Base-by-base conservation (phyloP, 2,113 vertebrate species). In the Oenanthe melanoleuca region DNA sequence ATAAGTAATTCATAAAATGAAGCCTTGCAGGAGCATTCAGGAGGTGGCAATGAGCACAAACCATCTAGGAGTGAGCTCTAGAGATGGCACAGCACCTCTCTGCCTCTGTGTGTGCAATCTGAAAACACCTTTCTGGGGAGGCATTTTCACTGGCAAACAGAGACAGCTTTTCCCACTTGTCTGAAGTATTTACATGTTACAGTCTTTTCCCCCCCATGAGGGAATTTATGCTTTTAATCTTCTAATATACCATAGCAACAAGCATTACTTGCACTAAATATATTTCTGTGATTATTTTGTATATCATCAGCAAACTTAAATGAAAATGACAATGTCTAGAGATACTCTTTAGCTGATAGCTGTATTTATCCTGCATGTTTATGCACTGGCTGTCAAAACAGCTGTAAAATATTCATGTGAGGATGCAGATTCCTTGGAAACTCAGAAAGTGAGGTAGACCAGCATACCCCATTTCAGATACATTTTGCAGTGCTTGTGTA, bases 251-350 rank as follows among this genome's bases (percentile, higher is more conserved):
- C 63, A 64, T 40, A 93, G 83, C 86, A 94, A 79, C 80, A 69
- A 80, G n/a, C 64, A 61, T 83, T 84, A 66, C 59, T 87, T 71
- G 22, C 74, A 65, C 60, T 49, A 78, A 95, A 95, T 86, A 56
- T 61, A 96, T 89, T 74, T 87, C 80, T 66, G 75, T 77, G 91
- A 81, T 83, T 96, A 85, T 95, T 96, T 84, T 71, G n/a, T 79
- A 6, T 25, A 90, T 82, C 88, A 67, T 88, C 66, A 78, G 65
- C 52, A 60, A 86, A 55, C 83, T 88, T 77, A 92, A 94, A 80
- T 82, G 83, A 91, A 93, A 86, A 88, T 80, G 57, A 92, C 86
- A 92, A 83, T 77, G 74, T 92, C 84, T 96, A 66, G 85, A 96
- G 90, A 74, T 88, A 31, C 60, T 91, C 37, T 94, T 53, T 45